Conservation (phyloP, 2,113 vertebrate species). For the Scomber colias region DNA sequence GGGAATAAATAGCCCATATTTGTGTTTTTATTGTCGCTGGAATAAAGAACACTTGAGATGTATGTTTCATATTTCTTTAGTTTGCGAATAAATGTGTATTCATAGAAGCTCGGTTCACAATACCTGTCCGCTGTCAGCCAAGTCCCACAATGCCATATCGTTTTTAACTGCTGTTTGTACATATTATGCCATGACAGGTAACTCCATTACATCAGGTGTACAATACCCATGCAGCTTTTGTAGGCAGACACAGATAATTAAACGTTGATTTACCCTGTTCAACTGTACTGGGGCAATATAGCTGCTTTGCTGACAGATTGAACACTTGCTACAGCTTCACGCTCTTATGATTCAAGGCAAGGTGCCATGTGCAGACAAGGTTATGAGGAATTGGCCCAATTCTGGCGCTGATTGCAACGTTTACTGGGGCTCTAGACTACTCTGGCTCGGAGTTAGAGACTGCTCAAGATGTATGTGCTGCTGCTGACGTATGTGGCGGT, state of each 20-base stretch:
- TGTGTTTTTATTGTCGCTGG: slow-evolving; percentile 20
- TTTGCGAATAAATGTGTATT: neutral
- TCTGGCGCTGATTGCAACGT: slow-evolving; percentile 79
- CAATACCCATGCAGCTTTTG: slow-evolving; percentile 66
- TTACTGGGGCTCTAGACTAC: slow-evolving; percentile 68
- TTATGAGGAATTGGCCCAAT: slow-evolving; percentile 83
- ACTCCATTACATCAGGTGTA: slow-evolving; percentile 50
- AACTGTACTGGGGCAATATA: slow-evolving; percentile 63
- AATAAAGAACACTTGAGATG: slow-evolving; percentile 31
- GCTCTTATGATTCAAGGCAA: slow-evolving; percentile 75
- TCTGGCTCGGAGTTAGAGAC: slow-evolving; percentile 61
- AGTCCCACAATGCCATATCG: neutral
- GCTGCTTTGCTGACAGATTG: slow-evolving; percentile 77
- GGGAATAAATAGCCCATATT: slow-evolving; percentile 33
- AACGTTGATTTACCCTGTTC: slow-evolving; percentile 75
- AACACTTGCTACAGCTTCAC: slow-evolving; percentile 65
- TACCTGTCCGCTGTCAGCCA: neutral
- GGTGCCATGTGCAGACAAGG: slow-evolving; percentile 73
- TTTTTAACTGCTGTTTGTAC: slow-evolving; percentile 10
- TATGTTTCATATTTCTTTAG: slow-evolving; percentile 8
- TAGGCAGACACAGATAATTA: slow-evolving; percentile 76
- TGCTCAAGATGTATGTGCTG: slow-evolving; percentile 77
- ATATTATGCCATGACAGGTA: slow-evolving; percentile 17
- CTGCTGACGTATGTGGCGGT: slow-evolving; percentile 66
- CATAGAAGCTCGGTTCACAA: neutral